phyloP scores from a whole-genome alignment of 37 sponge, comb jelly and placozoan species.

The Oopsacas minuta region DNA sequence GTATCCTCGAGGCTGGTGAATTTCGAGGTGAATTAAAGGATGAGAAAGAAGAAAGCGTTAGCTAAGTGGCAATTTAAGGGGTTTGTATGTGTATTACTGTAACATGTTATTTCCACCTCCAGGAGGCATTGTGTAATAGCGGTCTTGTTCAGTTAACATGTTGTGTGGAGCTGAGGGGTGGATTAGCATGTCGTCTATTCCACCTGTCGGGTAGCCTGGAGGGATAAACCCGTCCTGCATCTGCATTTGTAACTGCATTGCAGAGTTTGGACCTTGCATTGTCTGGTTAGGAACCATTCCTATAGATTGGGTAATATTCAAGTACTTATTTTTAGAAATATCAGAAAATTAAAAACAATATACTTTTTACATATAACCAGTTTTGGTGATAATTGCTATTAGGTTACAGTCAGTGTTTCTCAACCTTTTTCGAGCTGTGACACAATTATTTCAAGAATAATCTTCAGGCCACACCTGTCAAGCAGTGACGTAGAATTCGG shows the following conservation, averaged over 20 bases:
- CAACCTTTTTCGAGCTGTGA: no score
- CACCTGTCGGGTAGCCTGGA: background rate
- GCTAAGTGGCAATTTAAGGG: slow-evolving; percentile 1
- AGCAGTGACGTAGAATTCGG: no score
- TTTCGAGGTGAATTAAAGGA: slow-evolving; percentile 8
- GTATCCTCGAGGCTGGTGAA: slow-evolving; percentile 1
- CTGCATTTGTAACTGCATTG: background rate
- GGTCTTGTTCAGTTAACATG: background rate
- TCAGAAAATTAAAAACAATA: no score
- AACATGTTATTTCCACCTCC: background rate
- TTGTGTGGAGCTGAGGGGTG: background rate
- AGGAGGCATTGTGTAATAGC: background rate
- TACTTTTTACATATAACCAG: no score
- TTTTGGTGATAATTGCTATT: no score
- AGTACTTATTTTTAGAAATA: no score
- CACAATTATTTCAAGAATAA: no score
- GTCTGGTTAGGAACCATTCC: background rate
- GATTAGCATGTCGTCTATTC: slow-evolving; percentile 1
- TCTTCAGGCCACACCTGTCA: no score
- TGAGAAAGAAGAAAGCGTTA: slow-evolving; percentile 7
- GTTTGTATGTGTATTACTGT: background rate
- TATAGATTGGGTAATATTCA: no score
- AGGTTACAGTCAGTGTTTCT: no score
- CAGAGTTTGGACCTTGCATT: background rate
- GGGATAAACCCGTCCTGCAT: background rate